These are phyloP conservation scores for Dolichallabes microphthalmus DNA, from an alignment of 2,113 vertebrate species.

Conservation along the genomic window DNA sequence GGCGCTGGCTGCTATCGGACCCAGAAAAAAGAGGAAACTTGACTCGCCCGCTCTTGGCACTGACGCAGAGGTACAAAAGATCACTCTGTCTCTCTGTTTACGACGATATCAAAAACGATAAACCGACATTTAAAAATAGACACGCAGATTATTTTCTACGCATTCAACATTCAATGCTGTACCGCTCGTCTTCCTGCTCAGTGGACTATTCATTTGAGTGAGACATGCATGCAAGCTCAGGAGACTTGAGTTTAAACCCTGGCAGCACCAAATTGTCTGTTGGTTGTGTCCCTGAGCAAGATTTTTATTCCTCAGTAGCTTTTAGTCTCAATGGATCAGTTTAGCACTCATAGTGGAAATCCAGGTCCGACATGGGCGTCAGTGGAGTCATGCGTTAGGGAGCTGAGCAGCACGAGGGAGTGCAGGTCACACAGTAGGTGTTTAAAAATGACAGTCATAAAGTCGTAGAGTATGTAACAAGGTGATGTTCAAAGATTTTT, in stretches of 20 bases:
- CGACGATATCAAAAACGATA: neutral
- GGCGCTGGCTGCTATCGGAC: conserved; percentile 91
- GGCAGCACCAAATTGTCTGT: neutral
- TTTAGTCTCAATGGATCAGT: neutral
- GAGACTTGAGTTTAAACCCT: neutral
- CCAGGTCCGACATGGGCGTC: too few species aligned
- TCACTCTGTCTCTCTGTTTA: neutral
- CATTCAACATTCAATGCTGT: neutral
- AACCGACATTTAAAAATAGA: neutral
- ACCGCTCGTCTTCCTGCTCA: neutral
- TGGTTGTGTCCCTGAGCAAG: neutral
- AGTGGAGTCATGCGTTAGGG: too few species aligned
- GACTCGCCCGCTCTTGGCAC: conserved; percentile 82
- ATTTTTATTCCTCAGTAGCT: neutral
- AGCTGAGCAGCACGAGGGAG: too few species aligned
- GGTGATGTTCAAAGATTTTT: too few species aligned
- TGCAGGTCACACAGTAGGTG: too few species aligned
- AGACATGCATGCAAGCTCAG: neutral
- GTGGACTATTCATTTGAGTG: neutral
- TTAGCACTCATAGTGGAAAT: too few species aligned
- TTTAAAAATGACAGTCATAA: too few species aligned
- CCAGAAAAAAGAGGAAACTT: conserved; percentile 90
- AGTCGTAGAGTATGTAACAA: too few species aligned
- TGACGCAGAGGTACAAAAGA: conserved; percentile 82
- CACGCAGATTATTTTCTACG: neutral